Base-by-base conservation (phyloP, 2,797 vertebrate species). In the Syngnathus rostellatus region DNA sequence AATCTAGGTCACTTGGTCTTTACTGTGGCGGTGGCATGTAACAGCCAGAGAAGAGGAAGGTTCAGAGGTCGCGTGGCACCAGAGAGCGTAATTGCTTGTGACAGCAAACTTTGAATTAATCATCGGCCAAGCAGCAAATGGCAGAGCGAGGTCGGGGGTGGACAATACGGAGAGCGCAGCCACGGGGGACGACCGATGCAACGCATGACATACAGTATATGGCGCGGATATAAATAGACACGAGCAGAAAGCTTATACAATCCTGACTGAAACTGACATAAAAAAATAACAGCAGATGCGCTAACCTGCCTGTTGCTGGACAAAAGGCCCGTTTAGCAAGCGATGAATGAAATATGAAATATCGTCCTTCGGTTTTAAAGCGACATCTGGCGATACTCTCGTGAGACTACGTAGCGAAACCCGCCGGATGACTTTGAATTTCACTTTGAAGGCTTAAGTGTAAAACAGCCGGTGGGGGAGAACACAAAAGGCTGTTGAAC, bases 71-170 rank as follows among this genome's bases (percentile, higher is more conserved):
- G 62, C 1, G 43, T 38, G 70, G 67, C 68, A 76, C 38, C 21
- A 72, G 75, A 73, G 81, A 81, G 43, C 45, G 59, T 73, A 79
- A 87, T 85, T 25, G 75, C 66, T 70, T 75, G 69, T 82, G 86
- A 86, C 85, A 85, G 84, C 72, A 63, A 77, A 82, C 63, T 69
- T 68, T 85, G 84, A 89, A 91, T 90, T 84, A 87, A 85, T 88
- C 85, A 89, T 88, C 67, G 64, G 70, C 73, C 70, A 76, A 77
- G 74, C 68, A 73, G 74, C 40, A 70, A 80, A 85, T 76, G 75
- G 74, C 76, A 84, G 72, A 53, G 8, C 0, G 66, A 68, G 74
- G 82, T 82, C 67, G 67, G 53, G 53, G 39, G 70, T 41, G 11
- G 60, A 71, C 68, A 1, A 37, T 51, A 14, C 59, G 39, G 53